Evolutionary conservation across 2,113 vertebrate species (phyloP), one percentile per base, ranked within the genome.

Genomic region (Aepyceros melampus): DNA sequence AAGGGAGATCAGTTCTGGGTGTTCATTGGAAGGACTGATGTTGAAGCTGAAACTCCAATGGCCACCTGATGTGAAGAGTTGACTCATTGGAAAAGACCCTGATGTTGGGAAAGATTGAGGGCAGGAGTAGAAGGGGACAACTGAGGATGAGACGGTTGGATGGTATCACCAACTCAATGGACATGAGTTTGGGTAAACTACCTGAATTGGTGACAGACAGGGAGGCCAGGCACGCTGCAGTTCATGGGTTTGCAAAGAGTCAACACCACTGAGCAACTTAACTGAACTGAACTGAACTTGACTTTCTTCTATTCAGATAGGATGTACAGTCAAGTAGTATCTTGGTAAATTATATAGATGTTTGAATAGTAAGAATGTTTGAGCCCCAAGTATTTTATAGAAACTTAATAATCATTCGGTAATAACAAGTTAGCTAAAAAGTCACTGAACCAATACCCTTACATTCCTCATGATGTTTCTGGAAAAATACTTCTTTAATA

Each of bases 401-500:
- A 87, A 85, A 56, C 27, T 93, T 17, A 53, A 14, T 64, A 76
- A 36, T 58, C 19, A 13, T 84, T 16, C 79, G 79, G 2, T 55
- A 94, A 67, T 78, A 43, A 15, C 13, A 91, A 58, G 5, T 55
- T 74, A 91, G 81, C 7, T 74, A 5, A 85, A 85, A 92, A 60
- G 25, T 23, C 3, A 58, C 25, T 82, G 7, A 92, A 58, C 16
- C 49, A 33, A 89, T 15, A 49, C 6, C 6, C 7, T 90, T 2
- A 45, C 0, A 49, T 91, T 91, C 2, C 15, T 2, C 8, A 7
- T 53, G 7, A 78, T 93, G 5, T 90, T 95, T 19, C 47, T 82
- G 3, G 15, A 13, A 87, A 71, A 10, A 95, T 71, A 10, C 6
- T 93, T 43, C 51, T 91, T 91, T 62, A 95, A 51, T 87, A 47